Percentiles rank a stretch among this genome's conserved stretches.
Evolutionary conservation across 2,113 vertebrate species (phyloP).

Genomic region (Lagopus leucura): DNA sequence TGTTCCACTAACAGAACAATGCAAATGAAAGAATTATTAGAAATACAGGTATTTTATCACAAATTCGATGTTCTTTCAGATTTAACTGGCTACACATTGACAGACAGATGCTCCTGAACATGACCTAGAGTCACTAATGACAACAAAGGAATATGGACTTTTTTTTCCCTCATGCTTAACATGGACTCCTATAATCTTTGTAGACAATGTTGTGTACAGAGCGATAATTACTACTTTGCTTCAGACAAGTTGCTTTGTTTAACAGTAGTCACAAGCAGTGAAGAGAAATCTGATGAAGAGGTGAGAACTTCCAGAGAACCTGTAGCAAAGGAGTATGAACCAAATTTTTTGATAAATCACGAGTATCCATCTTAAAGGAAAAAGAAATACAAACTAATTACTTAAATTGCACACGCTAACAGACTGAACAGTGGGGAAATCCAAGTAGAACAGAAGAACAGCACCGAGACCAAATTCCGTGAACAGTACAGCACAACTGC

Average conservation of each 20-base stretch:
- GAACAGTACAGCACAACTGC: not conserved
- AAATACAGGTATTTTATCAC: not conserved
- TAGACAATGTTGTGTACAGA: not conserved
- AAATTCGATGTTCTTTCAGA: not conserved
- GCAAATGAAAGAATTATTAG: fast-evolving
- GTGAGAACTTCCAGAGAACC: not conserved
- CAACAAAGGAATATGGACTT: not conserved
- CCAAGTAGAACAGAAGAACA: not conserved
- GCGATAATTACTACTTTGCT: not conserved
- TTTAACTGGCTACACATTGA: not conserved
- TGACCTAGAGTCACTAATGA: not conserved
- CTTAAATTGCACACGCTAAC: not conserved
- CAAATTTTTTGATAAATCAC: not conserved
- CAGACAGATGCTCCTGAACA: not conserved
- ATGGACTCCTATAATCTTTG: not conserved
- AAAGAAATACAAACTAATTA: not conserved
- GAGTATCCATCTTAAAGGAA: not conserved
- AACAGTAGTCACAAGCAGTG: not conserved
- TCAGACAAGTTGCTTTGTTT: not conserved
- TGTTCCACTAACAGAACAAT: not conserved
- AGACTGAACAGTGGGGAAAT: not conserved
- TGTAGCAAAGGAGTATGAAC: not conserved
- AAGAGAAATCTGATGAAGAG: not conserved
- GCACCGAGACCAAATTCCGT: not conserved
- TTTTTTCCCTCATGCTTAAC: not conserved